These are phyloP conservation scores for Neosilurus mollespiculum DNA, from an alignment of 2,797 vertebrate genomes.

Conservation along the genomic window DNA sequence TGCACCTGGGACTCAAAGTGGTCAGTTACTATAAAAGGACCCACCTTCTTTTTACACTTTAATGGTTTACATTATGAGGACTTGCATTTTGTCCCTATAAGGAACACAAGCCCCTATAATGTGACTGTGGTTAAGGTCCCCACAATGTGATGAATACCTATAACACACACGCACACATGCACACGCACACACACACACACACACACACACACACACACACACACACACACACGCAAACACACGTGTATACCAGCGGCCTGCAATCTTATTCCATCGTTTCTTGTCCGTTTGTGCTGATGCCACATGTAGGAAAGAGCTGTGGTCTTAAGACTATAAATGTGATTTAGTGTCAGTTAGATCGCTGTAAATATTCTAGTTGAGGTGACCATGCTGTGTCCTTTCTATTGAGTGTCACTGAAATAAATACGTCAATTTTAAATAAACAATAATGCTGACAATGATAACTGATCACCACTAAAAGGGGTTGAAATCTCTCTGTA, in stretches of 20 bases:
- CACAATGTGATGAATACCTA: no score
- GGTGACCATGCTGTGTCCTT: constrained; percentile 74
- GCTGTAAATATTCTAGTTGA: constrained; percentile 75
- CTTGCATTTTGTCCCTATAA: no score
- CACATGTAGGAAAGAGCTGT: constrained; percentile 50
- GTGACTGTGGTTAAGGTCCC: no score
- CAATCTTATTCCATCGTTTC: constrained; percentile 53
- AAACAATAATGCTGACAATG: constrained; percentile 39
- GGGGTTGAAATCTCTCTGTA: constrained; percentile 55
- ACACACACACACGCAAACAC: constrained; percentile 1
- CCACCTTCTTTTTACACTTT: no score
- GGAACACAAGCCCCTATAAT: no score
- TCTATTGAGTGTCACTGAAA: constrained; percentile 76
- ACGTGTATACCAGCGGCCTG: constrained; percentile 32
- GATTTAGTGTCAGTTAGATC: constrained; percentile 72
- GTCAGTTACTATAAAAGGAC: no score
- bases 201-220: neutral
- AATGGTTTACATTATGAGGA: no score
- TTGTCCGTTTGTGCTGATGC: constrained; percentile 56
- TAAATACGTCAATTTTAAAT: constrained; percentile 71
- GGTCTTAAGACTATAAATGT: constrained; percentile 60
- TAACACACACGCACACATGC: constrained; percentile 11
- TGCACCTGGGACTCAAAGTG: no score
- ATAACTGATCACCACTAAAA: constrained; percentile 59
- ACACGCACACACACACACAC: constrained; percentile 2